Evolutionary conservation across 2,113 vertebrate genomes (phyloP).

Genomic region (Antechinus stuartii): DNA sequence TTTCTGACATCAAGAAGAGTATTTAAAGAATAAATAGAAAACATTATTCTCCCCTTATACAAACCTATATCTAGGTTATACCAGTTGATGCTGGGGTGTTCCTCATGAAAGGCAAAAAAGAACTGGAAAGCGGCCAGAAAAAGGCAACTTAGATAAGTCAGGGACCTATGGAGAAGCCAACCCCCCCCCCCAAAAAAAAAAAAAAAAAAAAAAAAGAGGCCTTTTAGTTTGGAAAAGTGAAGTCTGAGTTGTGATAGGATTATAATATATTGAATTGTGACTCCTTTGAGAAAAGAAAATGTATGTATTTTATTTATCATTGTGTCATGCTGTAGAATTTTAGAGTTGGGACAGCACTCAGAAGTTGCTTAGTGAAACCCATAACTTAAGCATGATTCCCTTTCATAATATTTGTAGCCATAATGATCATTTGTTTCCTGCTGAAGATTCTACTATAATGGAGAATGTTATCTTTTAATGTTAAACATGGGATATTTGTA

Average conservation of each 20-base stretch:
- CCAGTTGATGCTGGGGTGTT: not conserved
- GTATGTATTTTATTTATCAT: not conserved
- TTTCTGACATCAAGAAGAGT: not conserved
- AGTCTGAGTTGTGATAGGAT: not conserved
- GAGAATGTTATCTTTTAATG: not conserved
- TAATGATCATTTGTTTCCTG: not conserved
- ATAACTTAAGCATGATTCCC: not conserved
- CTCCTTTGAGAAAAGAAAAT: not conserved
- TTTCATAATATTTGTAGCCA: not conserved
- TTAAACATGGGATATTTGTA: not conserved
- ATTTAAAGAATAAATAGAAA: not conserved
- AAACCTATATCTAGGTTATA: not conserved
- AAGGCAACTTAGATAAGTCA: not conserved
- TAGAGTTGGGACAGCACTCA: not conserved
- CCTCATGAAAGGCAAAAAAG: not conserved
- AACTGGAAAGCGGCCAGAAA: not conserved
- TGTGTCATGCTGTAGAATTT: not conserved
- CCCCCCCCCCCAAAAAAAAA: not conserved
- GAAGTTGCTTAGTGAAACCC: not conserved
- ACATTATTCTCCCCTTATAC: not conserved
- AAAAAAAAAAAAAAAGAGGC: not conserved
- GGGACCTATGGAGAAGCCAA: not conserved
- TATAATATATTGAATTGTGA: not conserved
- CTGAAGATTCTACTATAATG: not conserved
- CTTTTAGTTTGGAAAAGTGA: not conserved